phyloP scores from a whole-genome alignment of 2,797 vertebrate species.

The Petrocephalus schoutedeni region DNA sequence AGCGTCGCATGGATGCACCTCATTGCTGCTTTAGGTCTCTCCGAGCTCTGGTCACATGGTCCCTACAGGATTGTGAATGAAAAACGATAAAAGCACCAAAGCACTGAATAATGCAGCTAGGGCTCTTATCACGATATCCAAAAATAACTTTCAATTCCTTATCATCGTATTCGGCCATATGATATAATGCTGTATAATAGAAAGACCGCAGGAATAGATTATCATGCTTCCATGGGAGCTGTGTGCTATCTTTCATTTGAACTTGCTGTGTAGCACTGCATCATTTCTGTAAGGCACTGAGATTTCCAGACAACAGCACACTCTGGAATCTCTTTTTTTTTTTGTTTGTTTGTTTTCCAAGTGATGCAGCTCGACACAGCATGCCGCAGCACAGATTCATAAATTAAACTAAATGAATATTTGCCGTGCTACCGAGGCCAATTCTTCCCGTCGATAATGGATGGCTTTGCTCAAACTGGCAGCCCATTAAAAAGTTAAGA shows the following conservation, averaged over 20 bases:
- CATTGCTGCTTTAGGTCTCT: neutral
- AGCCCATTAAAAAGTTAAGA: constrained; percentile 23
- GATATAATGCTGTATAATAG: neutral
- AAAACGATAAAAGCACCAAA: neutral
- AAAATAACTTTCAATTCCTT: constrained; percentile 9
- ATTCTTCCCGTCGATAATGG: constrained; percentile 9
- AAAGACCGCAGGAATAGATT: neutral
- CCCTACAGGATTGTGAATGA: neutral
- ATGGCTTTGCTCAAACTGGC: constrained; percentile 14
- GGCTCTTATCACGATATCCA: constrained; percentile 13
- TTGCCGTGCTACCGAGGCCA: neutral
- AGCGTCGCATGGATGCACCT: neutral
- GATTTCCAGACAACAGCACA: neutral
- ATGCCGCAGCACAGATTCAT: constrained; percentile 15
- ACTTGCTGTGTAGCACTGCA: neutral
- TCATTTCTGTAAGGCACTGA: neutral
- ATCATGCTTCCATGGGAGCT: neutral
- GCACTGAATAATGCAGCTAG: constrained; percentile 1
- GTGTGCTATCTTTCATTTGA: neutral
- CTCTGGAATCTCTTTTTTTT: neutral
- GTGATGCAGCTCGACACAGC: neutral
- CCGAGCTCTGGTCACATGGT: neutral
- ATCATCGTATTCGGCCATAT: neutral
- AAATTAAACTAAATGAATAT: constrained; percentile 4
- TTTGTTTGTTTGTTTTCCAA: neutral